Percentiles rank a stretch among this genome's conserved stretches.
Evolutionary conservation across 2,888 invertebrate genomes (phyloP).

Genomic region (Drosophila neotestacea): DNA sequence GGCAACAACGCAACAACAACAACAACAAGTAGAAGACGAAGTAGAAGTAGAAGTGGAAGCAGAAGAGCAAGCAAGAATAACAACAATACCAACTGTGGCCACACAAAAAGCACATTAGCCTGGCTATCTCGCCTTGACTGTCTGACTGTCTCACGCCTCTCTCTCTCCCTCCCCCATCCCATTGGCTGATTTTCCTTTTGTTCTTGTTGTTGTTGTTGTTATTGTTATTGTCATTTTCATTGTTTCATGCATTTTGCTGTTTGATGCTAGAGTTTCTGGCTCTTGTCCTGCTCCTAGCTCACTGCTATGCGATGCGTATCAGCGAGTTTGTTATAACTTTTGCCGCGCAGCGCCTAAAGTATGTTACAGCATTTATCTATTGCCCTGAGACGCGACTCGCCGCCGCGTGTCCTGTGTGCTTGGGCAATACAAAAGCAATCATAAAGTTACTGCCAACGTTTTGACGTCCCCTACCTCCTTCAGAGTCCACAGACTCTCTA

Average conservation of each 20-base stretch:
- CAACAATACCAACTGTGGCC: conserved; percentile 53
- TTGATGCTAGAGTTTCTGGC: conserved; percentile 1
- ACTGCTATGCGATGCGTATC: conserved; percentile 54
- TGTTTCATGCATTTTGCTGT: conserved; percentile 54
- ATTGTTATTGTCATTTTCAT: conserved; percentile 39
- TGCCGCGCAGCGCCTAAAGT: conserved; percentile 51
- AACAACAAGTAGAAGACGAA: conserved; percentile 21
- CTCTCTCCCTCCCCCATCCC: not conserved
- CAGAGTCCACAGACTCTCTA: not conserved
- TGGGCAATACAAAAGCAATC: conserved; percentile 64
- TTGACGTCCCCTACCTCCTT: conserved; percentile 7
- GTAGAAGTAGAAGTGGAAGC: not conserved
- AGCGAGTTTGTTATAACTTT: conserved; percentile 61
- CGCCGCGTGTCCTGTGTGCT: conserved; percentile 5
- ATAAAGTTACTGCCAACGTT: conserved; percentile 63
- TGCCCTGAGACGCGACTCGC: conserved; percentile 44
- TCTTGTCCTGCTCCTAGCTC: conserved; percentile 3
- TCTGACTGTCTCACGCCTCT: conserved; percentile 13
- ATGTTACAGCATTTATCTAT: conserved; percentile 62
- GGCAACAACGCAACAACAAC: conserved; percentile 33
- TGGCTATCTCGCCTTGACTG: conserved; percentile 47
- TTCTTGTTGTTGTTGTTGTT: conserved; percentile 14
- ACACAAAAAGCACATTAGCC: conserved; percentile 64
- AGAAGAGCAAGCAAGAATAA: conserved; percentile 15
- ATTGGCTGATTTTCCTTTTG: too few relatives aligned